phyloP scores from a whole-genome alignment of 2,113 vertebrate genomes.

The Corynorhinus townsendii region DNA sequence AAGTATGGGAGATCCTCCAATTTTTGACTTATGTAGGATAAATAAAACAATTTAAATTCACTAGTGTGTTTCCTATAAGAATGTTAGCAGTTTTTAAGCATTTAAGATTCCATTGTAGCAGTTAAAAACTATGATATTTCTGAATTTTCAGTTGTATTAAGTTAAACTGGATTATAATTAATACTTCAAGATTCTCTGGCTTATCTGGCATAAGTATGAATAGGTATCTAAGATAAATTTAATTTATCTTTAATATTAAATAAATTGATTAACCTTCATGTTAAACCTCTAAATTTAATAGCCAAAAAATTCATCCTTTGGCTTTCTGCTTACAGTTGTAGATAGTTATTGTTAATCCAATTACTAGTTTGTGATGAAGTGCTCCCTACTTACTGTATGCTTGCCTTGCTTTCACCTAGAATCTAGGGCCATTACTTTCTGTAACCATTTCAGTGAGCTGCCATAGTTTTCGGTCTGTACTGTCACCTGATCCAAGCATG shows the following conservation, averaged over 20 bases:
- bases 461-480: conserved; percentile 93
- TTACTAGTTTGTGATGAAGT: conserved; percentile 75
- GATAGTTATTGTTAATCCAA: conserved; percentile 60
- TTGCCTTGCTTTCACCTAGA: conserved; percentile 85
- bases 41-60: conserved; percentile 28
- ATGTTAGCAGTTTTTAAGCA: conserved; percentile 18
- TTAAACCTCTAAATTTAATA: conserved; percentile 18
- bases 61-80: neutral
- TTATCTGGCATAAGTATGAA: conserved; percentile 7
- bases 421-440: conserved; percentile 85
- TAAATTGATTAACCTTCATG: conserved; percentile 29
- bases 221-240: conserved; percentile 45
- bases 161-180: conserved; percentile 23
- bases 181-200: conserved; percentile 5
- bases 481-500: conserved; percentile 94
- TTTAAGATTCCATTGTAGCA: neutral
- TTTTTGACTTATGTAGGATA: conserved; percentile 18
- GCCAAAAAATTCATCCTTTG: conserved; percentile 41
- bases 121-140: conserved; percentile 29
- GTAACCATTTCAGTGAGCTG: conserved; percentile 96
- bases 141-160: conserved; percentile 18
- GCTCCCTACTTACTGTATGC: conserved; percentile 79
- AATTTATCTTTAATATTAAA: conserved; percentile 41
- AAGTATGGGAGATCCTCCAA: neutral
- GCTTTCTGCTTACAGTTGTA: conserved; percentile 55